Conservation (phyloP, 2,113 vertebrate species). For the Gasterosteus nipponicus region DNA sequence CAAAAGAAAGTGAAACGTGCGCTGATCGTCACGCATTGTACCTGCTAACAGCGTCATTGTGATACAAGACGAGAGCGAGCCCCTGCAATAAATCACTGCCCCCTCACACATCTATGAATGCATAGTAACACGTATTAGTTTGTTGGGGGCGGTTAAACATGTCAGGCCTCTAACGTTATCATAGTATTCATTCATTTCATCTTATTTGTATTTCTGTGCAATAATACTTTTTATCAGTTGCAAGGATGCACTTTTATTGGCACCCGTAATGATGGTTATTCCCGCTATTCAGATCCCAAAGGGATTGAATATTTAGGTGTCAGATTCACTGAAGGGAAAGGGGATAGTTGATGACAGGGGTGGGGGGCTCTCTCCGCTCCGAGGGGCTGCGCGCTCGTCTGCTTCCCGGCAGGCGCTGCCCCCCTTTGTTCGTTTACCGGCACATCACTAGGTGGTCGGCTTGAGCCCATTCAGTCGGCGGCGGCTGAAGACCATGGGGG, state of each 20-base stretch:
- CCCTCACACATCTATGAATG: background rate
- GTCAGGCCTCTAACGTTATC: background rate
- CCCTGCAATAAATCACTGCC: constrained; percentile 11
- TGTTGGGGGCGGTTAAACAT: background rate
- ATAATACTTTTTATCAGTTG: background rate
- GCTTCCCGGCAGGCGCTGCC: constrained; percentile 76
- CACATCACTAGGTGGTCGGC: constrained; percentile 55
- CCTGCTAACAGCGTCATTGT: constrained; percentile 42
- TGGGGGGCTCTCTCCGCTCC: constrained; percentile 11
- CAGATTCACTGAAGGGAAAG: constrained; percentile 46
- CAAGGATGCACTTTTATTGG: constrained; percentile 12
- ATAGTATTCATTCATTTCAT: background rate
- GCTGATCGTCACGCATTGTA: constrained; percentile 22
- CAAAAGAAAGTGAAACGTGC: constrained; percentile 63
- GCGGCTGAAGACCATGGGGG: background rate
- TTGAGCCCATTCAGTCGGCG: constrained; percentile 34
- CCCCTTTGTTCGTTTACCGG: constrained; percentile 64
- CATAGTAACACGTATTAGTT: background rate
- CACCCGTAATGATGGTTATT: constrained; percentile 2
- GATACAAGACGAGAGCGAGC: background rate
- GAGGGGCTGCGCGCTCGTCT: constrained; percentile 17
- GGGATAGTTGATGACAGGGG: constrained; percentile 34
- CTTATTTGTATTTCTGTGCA: background rate
- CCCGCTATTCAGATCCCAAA: background rate
- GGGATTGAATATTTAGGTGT: constrained; percentile 41